These are phyloP conservation scores for Onychorhynchus coronatus DNA, from an alignment of 2,113 vertebrate genomes.

Conservation along the genomic window DNA sequence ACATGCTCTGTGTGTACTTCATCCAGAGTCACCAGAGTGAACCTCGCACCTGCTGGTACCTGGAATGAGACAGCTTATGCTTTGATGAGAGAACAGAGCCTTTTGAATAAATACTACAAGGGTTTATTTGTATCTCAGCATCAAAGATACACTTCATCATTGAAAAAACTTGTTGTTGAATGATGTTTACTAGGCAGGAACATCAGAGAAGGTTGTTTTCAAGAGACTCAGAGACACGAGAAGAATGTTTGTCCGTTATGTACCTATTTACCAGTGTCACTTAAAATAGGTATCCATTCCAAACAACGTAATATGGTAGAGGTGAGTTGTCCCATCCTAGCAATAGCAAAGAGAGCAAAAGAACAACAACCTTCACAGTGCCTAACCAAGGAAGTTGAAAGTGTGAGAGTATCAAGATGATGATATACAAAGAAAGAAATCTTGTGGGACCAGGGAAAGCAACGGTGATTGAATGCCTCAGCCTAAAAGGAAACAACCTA, in stretches of 20 bases:
- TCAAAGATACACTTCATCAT: background rate
- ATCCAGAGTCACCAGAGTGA: background rate
- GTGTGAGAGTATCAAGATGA: background rate
- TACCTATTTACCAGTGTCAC: background rate
- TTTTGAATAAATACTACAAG: background rate
- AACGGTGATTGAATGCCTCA: fast-evolving
- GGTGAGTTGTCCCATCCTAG: background rate
- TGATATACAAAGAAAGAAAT: background rate
- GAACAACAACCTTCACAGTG: background rate
- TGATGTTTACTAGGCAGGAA: background rate
- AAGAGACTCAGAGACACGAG: background rate
- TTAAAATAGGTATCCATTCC: background rate
- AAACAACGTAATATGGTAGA: background rate
- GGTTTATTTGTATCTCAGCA: background rate
- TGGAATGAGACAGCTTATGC: background rate
- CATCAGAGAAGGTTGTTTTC: background rate
- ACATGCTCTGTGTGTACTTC: background rate
- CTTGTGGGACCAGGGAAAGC: background rate
- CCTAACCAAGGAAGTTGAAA: background rate
- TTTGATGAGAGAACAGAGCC: background rate
- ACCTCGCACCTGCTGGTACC: background rate
- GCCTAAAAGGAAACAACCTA: background rate
- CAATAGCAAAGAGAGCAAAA: background rate
- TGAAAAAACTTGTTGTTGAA: background rate
- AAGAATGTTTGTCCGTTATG: background rate